phyloP scores from a whole-genome alignment of 1,140 invertebrate genomes.

The Conus betulinus region DNA sequence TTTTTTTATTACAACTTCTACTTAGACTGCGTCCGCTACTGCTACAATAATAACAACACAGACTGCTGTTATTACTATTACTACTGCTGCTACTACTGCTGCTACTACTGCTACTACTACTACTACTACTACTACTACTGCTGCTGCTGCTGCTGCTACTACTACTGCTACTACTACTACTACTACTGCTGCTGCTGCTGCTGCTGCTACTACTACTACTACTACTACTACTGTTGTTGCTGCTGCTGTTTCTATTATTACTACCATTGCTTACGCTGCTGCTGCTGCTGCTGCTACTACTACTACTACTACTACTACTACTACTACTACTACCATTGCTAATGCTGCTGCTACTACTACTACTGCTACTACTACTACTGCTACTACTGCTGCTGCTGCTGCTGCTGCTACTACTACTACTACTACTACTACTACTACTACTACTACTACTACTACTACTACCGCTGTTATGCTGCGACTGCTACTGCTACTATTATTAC shows the following conservation, averaged over 20 bases:
- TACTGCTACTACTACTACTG: neutral
- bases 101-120: neutral
- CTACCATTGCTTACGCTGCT: too few relatives aligned
- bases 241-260: neutral
- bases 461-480: neutral
- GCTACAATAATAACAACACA: too few relatives aligned
- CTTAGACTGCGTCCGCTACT: too few relatives aligned
- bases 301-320: neutral
- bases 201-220: constrained; percentile 13
- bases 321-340: neutral
- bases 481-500: neutral
- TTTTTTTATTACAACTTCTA: too few relatives aligned
- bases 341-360: neutral
- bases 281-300: too few relatives aligned
- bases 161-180: neutral
- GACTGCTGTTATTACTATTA: neutral
- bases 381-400: neutral
- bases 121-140: neutral
- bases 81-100: neutral
- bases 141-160: neutral
- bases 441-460: neutral
- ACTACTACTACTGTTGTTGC: neutral
- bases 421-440: neutral
- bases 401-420: neutral
- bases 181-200: neutral